Percentiles rank a stretch among this genome's conserved stretches.
phyloP scores from a whole-genome alignment of 92 coral and sea anemone species.

The Meandrina meandrites region DNA sequence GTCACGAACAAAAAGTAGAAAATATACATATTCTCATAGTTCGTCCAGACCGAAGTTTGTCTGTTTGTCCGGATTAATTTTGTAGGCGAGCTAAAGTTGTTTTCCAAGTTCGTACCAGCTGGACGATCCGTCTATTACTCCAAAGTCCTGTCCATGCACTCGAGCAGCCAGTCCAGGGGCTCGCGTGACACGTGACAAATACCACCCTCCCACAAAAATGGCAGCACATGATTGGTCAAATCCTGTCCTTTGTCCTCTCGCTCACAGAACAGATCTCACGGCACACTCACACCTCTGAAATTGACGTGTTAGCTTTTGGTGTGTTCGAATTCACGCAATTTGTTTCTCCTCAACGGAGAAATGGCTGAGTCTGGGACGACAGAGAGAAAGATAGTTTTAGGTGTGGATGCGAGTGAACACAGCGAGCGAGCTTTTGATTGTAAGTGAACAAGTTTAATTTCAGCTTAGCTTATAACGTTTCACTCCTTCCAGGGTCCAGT shows the following conservation, averaged over 20 bases:
- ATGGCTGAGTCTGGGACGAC: not conserved
- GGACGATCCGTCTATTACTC: too few relatives aligned
- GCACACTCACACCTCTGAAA: not conserved
- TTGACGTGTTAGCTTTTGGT: not conserved
- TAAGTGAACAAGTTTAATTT: slow-evolving; percentile 37
- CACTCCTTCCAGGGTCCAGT: not conserved
- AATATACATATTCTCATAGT: too few relatives aligned
- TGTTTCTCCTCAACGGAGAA: slow-evolving; percentile 1
- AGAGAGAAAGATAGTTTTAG: slow-evolving; percentile 11
- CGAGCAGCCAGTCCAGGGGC: too few relatives aligned
- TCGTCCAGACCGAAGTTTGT: too few relatives aligned
- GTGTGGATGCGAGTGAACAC: slow-evolving; percentile 72
- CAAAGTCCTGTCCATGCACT: too few relatives aligned
- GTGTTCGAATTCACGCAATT: not conserved
- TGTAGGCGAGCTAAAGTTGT: too few relatives aligned
- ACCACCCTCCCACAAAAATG: not conserved
- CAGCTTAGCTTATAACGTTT: not conserved
- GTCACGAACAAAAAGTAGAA: too few relatives aligned
- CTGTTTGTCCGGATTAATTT: too few relatives aligned
- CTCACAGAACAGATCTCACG: not conserved
- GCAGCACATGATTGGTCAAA: not conserved
- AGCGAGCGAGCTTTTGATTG: slow-evolving; percentile 68
- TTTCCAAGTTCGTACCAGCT: too few relatives aligned
- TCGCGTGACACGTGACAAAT: not conserved
- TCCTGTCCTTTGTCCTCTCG: not conserved